Conservation (phyloP, 2,888 invertebrate genomes). For the Coleophora deauratella region DNA sequence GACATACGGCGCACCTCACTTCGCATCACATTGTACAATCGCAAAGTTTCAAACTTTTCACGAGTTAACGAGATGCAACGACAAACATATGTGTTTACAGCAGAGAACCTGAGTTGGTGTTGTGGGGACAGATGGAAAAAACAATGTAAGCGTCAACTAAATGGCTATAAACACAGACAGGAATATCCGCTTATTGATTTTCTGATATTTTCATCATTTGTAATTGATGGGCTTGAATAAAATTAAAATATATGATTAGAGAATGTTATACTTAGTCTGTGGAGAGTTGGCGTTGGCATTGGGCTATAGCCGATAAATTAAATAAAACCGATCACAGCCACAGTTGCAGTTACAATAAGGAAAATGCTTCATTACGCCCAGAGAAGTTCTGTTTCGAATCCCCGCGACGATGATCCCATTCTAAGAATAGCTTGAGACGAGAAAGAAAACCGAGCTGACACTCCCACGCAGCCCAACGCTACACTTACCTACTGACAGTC, state of each 20-base stretch:
- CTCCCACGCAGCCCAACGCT: constrained; percentile 18
- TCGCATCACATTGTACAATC: constrained; percentile 19
- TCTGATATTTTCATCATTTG: no score
- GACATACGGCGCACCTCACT: constrained; percentile 24
- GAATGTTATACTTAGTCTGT: no score
- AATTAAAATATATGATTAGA: no score
- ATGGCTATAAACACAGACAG: constrained; percentile 2
- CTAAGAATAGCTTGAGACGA: constrained; percentile 39
- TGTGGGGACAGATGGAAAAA: constrained; percentile 39
- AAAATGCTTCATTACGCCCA: constrained; percentile 15
- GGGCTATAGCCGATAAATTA: background rate
- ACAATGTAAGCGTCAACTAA: constrained; percentile 17
- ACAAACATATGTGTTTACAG: constrained; percentile 22
- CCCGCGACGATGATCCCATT: constrained; percentile 25
- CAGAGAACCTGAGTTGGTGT: constrained; percentile 21
- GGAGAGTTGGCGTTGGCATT: no score
- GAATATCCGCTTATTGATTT: background rate
- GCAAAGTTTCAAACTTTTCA: constrained; percentile 35
- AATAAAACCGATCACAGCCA: constrained; percentile 8
- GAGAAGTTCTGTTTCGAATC: constrained; percentile 24
- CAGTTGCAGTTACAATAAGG: constrained; percentile 21
- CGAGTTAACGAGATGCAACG: constrained; percentile 22
- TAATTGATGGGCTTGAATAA: no score
- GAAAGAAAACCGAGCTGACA: constrained; percentile 27
- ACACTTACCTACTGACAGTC: no score